Conservation (phyloP, 2,888 invertebrate genomes). For the Andrena bicolor region DNA sequence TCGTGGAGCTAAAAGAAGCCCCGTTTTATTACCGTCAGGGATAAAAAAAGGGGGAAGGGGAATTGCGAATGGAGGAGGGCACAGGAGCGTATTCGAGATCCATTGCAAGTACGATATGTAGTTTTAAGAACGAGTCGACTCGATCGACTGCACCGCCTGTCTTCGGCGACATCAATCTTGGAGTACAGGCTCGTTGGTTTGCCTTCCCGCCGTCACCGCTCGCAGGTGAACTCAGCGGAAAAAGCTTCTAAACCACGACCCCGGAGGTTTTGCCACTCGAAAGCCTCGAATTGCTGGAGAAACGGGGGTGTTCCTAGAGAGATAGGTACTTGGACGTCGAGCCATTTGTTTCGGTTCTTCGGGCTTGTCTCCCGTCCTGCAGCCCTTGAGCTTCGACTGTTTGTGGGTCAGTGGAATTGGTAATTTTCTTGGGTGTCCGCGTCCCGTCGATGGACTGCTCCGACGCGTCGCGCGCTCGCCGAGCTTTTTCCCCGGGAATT, state of each 20-base stretch:
- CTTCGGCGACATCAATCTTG: conserved; percentile 64
- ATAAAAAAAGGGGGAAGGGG: not conserved
- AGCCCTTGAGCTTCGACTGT: not conserved
- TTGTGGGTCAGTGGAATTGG: not conserved
- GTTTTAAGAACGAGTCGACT: conserved; percentile 38
- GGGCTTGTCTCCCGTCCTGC: conserved; percentile 16
- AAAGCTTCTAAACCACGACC: conserved; percentile 43
- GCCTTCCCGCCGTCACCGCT: conserved; percentile 8
- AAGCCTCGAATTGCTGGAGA: conserved; percentile 26
- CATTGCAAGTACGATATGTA: conserved; percentile 41
- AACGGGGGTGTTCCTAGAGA: conserved; percentile 24
- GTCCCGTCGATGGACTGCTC: conserved; percentile 18
- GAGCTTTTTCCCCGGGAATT: conserved; percentile 49
- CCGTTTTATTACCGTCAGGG: conserved; percentile 43
- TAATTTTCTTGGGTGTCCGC: conserved; percentile 19
- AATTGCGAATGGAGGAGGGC: not conserved
- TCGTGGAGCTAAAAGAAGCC: conserved; percentile 37
- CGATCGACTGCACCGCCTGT: conserved; percentile 33
- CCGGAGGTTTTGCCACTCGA: conserved; percentile 58
- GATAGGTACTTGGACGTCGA: conserved; percentile 14
- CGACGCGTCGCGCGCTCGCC: conserved; percentile 1
- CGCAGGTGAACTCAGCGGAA: conserved; percentile 23
- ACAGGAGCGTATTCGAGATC: conserved; percentile 39
- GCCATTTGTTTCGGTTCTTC: conserved; percentile 37
- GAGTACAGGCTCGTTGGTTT: conserved; percentile 45